These are phyloP conservation scores for Stratiomys singularior DNA, from an alignment of 2,888 invertebrate genomes.

Conservation along the genomic window DNA sequence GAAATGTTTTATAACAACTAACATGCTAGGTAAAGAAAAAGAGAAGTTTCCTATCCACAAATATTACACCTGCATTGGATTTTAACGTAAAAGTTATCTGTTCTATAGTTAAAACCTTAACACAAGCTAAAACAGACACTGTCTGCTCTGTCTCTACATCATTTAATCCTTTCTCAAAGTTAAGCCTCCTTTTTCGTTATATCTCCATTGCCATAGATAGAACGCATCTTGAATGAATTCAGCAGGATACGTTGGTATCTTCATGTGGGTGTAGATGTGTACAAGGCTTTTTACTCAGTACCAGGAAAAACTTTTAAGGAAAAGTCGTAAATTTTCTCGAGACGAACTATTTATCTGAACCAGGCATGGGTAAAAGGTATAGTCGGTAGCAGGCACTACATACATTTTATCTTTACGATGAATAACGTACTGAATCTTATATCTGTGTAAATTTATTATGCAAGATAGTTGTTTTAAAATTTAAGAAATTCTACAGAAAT, in stretches of 20 bases:
- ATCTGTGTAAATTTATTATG: no score
- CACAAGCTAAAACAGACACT: no score
- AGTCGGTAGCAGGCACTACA: background rate
- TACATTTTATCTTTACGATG: background rate
- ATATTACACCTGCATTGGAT: no score
- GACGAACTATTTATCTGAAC: constrained; percentile 39
- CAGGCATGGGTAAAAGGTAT: constrained; percentile 30
- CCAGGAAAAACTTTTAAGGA: constrained; percentile 47
- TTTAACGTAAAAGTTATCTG: no score
- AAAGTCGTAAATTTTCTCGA: constrained; percentile 42
- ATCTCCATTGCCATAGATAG: background rate
- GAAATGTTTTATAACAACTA: no score
- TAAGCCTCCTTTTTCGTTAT: background rate
- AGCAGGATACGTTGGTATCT: constrained; percentile 15
- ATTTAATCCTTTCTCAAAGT: background rate
- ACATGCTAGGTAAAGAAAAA: no score
- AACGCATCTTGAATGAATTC: no score
- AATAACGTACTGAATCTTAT: background rate
- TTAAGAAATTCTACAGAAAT: no score
- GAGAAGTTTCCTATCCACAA: no score
- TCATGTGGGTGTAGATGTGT: constrained; percentile 30
- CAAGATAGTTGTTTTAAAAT: no score
- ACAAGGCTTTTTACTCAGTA: constrained; percentile 28
- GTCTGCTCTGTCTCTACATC: no score
- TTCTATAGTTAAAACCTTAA: no score